These are phyloP conservation scores for Leucosticte australis DNA, from an alignment of 2,113 vertebrate genomes.

Conservation along the genomic window DNA sequence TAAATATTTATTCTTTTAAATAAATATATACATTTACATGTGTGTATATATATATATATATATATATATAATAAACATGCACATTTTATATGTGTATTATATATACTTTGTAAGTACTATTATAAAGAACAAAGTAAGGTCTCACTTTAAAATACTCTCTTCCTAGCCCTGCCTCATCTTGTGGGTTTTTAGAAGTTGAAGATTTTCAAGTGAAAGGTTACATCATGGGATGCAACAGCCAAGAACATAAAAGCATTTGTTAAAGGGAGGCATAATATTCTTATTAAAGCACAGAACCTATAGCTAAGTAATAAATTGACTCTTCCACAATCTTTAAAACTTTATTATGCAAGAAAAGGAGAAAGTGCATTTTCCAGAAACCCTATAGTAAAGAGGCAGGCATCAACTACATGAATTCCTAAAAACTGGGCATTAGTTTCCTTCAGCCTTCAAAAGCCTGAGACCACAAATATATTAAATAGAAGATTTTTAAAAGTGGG, in stretches of 20 bases:
- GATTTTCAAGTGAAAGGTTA: neutral
- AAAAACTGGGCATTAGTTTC: neutral
- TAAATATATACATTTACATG: neutral
- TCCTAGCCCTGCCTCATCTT: neutral
- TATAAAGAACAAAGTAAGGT: neutral
- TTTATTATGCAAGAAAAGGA: neutral
- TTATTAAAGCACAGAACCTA: neutral
- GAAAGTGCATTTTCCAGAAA: neutral
- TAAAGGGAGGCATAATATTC: neutral
- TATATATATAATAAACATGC: neutral
- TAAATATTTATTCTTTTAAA: neutral
- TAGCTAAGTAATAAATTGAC: neutral
- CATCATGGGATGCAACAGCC: neutral
- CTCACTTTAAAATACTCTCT: neutral
- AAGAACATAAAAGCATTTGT: neutral
- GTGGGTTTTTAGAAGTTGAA: neutral
- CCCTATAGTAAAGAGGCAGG: neutral
- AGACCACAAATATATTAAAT: neutral
- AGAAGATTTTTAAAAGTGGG: neutral
- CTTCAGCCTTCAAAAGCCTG: neutral
- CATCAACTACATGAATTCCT: neutral
- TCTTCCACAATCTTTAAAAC: neutral
- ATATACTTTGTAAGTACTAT: neutral
- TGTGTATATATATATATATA: neutral
- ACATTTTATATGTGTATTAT: neutral